Evolutionary conservation across 2,797 vertebrate species (phyloP), one percentile per base, ranked within the genome.

Genomic region (Sebastes kiyomatsui): DNA sequence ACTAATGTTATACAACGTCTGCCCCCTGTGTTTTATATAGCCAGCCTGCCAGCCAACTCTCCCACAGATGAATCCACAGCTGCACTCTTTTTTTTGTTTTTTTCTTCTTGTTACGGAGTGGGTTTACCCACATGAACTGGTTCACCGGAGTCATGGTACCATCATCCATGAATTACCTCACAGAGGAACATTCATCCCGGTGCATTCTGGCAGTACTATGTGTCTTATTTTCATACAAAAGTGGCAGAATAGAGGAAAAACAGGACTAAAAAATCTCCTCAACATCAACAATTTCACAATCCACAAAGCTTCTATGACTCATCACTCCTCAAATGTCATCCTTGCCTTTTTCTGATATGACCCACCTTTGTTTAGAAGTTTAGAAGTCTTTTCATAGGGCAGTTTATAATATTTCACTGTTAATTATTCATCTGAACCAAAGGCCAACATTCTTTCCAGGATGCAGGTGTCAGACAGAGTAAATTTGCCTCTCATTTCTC

Each of bases 1-100:
- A 95, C 86, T 82, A 75, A 90, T 93, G 93, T 95, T 95, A 94
- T 94, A 96, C 94, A 95, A 94, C 88, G 87, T 80, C 93, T 94
- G 90, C 93, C 94, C 93, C 91, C 88, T 88, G 90, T 93, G 93
- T 94, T 94, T 94, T 94, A 94, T 89, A 92, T 85, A 91, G 90
- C 91, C 74, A 58, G 80, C 64, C 75, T 90, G 90, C 91, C 90
- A 65, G 93, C 93, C 94, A 93, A 90, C 90, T 95, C 88, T 95
- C 88, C 83, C 78, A 91, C 93, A 87, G 92, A 93, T 87, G 86
- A 89, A 86, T 92, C 89, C 86, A 87, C 87, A 88, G 90, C 90
- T 92, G 90, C 3, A 64, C 85, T 90, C 83, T 84, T 87, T 92
- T 88, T 88, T 77, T 10, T 14, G 0, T 13, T 18, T 60, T 18